Conservation (phyloP, 2,113 vertebrate species). For the Eublepharis macularius region DNA sequence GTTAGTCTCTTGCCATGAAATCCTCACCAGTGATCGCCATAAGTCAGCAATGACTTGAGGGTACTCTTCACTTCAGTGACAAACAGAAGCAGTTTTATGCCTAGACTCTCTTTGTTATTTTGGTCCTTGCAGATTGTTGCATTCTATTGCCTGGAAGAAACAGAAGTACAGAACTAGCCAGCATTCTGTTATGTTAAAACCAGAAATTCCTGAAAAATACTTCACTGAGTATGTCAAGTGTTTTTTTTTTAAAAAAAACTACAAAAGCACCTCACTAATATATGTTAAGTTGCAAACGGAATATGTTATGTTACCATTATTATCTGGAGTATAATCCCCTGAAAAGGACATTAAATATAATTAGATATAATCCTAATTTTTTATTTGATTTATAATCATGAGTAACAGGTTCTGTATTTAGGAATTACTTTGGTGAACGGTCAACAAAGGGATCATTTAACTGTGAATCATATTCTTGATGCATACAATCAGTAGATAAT, state of each 20-base stretch:
- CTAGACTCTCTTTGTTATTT: too few species aligned
- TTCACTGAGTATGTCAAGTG: background rate
- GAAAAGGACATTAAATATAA: background rate
- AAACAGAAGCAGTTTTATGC: too few species aligned
- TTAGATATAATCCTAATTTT: background rate
- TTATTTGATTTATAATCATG: constrained; percentile 15
- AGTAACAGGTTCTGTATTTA: constrained; percentile 7
- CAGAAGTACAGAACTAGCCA: background rate
- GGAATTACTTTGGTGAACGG: constrained; percentile 9
- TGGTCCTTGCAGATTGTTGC: too few species aligned
- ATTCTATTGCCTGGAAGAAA: background rate
- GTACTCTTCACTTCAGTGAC: too few species aligned
- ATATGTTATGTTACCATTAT: background rate
- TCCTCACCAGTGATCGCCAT: too few species aligned
- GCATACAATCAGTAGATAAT: background rate
- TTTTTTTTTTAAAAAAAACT: too few species aligned
- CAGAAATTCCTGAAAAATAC: background rate
- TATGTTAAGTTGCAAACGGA: background rate
- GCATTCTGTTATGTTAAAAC: background rate
- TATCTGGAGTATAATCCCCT: background rate
- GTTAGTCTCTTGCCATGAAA: too few species aligned
- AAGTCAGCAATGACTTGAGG: too few species aligned
- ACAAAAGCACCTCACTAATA: background rate
- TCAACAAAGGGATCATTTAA: background rate
- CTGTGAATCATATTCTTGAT: constrained; percentile 18